A percentile compares a stretch with the other conserved stretches of the same genome.
These are phyloP conservation scores for Ephydatia muelleri DNA, from an alignment of 37 sponge, comb jelly and placozoan species.

Conservation along the genomic window DNA sequence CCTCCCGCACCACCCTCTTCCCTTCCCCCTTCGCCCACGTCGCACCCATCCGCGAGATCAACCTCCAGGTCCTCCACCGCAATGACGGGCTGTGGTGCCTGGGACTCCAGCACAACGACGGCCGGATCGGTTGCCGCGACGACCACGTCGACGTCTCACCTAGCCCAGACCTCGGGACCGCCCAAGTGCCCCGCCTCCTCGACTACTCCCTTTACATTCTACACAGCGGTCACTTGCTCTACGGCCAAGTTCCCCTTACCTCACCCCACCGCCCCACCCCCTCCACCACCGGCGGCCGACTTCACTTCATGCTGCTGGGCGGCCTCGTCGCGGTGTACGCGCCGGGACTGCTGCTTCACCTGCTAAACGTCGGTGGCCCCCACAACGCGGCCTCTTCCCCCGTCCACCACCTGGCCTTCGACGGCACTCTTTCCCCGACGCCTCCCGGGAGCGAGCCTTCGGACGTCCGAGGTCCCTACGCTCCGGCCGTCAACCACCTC, in stretches of 20 bases:
- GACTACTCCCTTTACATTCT: conserved; percentile 67
- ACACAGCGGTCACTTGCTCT: conserved; percentile 62
- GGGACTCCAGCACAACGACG: conserved; percentile 58
- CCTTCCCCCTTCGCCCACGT: conserved; percentile 42
- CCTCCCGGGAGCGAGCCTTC: no score
- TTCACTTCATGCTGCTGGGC: conserved; percentile 64
- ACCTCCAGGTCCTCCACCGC: conserved; percentile 55
- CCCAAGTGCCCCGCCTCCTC: conserved; percentile 20
- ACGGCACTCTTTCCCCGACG: conserved; percentile 6
- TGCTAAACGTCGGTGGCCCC: conserved; percentile 63
- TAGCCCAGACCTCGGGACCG: background rate
- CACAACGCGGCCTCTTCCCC: conserved; percentile 51
- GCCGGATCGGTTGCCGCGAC: background rate
- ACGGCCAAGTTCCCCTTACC: conserved; percentile 44
- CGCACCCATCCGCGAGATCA: conserved; percentile 47
- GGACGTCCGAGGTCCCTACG: background rate
- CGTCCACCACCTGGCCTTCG: conserved; percentile 64
- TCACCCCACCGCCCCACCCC: background rate
- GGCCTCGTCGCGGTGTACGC: conserved; percentile 54
- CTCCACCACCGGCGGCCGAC: background rate
- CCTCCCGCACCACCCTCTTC: background rate
- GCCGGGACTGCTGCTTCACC: conserved; percentile 51
- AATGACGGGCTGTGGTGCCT: conserved; percentile 65
- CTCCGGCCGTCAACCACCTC: background rate
- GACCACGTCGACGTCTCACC: background rate